These are phyloP conservation scores for Nomada ruficornis DNA, from an alignment of 2,888 invertebrate species.

Conservation along the genomic window DNA sequence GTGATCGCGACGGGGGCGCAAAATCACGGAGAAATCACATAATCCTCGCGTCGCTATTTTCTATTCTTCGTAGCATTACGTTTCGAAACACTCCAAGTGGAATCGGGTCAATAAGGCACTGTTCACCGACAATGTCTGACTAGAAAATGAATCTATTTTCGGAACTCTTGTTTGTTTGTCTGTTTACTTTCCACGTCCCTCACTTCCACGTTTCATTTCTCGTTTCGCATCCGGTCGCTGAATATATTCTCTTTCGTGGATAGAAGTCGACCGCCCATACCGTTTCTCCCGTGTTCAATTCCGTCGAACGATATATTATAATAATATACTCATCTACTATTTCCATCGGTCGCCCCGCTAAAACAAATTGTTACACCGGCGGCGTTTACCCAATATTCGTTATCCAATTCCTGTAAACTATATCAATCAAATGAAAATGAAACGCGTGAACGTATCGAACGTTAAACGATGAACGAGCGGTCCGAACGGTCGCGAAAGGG, in stretches of 20 bases:
- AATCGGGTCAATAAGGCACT: slow-evolving; percentile 84
- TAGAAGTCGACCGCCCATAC: slow-evolving; percentile 23
- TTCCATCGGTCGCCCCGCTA: background rate
- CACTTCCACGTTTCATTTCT: slow-evolving; percentile 62
- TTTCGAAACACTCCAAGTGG: slow-evolving; percentile 68
- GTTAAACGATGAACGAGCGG: background rate
- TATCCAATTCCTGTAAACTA: background rate
- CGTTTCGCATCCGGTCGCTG: slow-evolving; percentile 57
- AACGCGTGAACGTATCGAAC: background rate
- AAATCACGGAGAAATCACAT: slow-evolving; percentile 13
- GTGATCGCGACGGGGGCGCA: slow-evolving; percentile 23
- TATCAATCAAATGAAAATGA: background rate
- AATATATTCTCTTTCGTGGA: slow-evolving; percentile 51
- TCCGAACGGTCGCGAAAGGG: background rate
- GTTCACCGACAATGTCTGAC: slow-evolving; percentile 84
- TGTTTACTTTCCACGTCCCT: slow-evolving; percentile 48
- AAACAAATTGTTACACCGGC: slow-evolving; percentile 11
- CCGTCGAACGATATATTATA: slow-evolving; percentile 4
- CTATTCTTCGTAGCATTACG: slow-evolving; percentile 37
- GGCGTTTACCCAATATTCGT: background rate
- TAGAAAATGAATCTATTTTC: slow-evolving; percentile 84
- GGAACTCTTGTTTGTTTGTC: slow-evolving; percentile 72
- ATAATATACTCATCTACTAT: background rate
- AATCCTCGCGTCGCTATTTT: slow-evolving; percentile 43
- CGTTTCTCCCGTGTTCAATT: slow-evolving; percentile 34